Conservation (phyloP, 2,888 invertebrate species). For the Melanotus villosus region DNA sequence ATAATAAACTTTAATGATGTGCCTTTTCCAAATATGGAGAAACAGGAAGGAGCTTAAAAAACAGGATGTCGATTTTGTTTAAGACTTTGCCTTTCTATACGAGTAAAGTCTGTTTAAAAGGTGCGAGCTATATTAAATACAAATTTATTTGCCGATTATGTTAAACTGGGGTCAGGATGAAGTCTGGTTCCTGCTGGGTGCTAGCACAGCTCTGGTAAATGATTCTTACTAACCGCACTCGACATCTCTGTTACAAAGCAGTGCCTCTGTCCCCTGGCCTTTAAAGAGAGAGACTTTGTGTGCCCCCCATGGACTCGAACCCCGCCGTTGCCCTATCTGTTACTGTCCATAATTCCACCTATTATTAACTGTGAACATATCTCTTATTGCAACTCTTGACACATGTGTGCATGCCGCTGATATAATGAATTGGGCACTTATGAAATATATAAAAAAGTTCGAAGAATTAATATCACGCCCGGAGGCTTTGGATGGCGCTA, state of each 20-base stretch:
- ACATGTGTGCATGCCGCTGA: slow-evolving; percentile 45
- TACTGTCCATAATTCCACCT: slow-evolving; percentile 55
- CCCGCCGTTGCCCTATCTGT: slow-evolving; percentile 50
- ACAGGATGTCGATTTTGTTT: too few relatives aligned
- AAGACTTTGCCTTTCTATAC: slow-evolving; percentile 1
- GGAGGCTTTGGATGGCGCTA: slow-evolving; percentile 25
- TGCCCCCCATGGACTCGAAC: slow-evolving; percentile 44
- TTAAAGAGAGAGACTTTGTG: slow-evolving; percentile 33
- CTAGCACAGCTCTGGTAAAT: slow-evolving; percentile 48
- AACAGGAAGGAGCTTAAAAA: slow-evolving; percentile 3
- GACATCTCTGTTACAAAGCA: slow-evolving; percentile 53
- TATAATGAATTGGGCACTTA: slow-evolving; percentile 45
- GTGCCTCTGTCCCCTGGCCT: slow-evolving; percentile 45
- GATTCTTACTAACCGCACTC: slow-evolving; percentile 48
- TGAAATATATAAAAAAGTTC: slow-evolving; percentile 33
- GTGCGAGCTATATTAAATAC: slow-evolving; percentile 34
- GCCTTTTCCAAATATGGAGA: slow-evolving; percentile 2
- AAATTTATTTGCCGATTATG: slow-evolving; percentile 48
- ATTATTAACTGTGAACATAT: slow-evolving; percentile 58
- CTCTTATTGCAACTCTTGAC: slow-evolving; percentile 46
- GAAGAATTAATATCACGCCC: slow-evolving; percentile 29
- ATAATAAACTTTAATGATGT: slow-evolving; percentile 6
- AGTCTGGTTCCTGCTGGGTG: slow-evolving; percentile 50
- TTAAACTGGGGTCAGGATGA: slow-evolving; percentile 44
- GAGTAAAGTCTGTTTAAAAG: slow-evolving; percentile 35